Base-by-base conservation (phyloP, 2,888 invertebrate genomes). In the Amorpha juglandis region DNA sequence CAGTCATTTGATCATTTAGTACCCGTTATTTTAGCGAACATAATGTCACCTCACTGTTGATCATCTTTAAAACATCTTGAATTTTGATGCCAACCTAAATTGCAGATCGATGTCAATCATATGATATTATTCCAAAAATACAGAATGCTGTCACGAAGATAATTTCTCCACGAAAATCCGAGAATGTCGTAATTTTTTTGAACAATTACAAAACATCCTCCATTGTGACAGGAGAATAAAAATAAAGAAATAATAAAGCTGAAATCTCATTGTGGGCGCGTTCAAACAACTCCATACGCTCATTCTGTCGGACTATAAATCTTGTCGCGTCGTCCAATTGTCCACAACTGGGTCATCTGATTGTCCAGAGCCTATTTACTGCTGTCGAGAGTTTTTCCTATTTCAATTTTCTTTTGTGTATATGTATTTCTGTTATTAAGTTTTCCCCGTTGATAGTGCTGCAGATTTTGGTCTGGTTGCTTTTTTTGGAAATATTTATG, bases 311-410 rank as follows among this genome's bases (percentile, higher is more conserved):
- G n/a, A 55, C 82, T 82, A 90, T 91, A 90, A 90, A 90, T 91
- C 90, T 88, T 78, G 73, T 74, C 74, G 79, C 77, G 74, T 78
- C 81, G 80, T 85, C 87, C 90, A 90, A 91, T 91, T 90, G 90
- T 90, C 87, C 84, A 72, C 88, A 89, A 90, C 80, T 90, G 81
- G 90, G 90, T 88, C 92, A 88, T 83, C 87, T 85, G 88, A 89
- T 90, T 90, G 89, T 88, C 81, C 82, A 78, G 83, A 78, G 82
- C 81, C 87, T 88, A 89, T 87, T 89, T 88, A 86, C 85, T 82
- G 82, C 80, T 80, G 79, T 78, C 77, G 71, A 81, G 78, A 85
- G 84, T 87, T 90, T 88, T 88, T 85, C 87, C 82, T 82, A 81
- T 86, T 88, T 88, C 87, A 88, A 87, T 90, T 91, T 88, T 89